phyloP scores from a whole-genome alignment of 2,113 vertebrate species.

The Chamaetylas fuelleborni region DNA sequence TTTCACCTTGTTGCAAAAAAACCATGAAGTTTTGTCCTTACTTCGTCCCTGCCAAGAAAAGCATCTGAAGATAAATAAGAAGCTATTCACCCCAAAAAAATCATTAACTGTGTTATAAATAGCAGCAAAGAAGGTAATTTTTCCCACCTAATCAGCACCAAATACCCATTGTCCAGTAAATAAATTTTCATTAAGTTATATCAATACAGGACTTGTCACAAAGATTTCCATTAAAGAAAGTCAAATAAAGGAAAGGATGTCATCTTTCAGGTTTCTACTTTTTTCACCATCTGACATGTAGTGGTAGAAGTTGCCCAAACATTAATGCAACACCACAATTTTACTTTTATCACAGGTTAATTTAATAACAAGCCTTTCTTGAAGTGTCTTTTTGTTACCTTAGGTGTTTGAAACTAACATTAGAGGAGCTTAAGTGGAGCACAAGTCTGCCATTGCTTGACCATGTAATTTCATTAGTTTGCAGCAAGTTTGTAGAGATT shows the following conservation, averaged over 20 bases:
- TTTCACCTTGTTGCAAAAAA: not conserved
- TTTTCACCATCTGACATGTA: not conserved
- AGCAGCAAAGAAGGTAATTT: not conserved
- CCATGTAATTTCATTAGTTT: constrained; percentile 53
- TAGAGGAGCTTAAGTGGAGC: not conserved
- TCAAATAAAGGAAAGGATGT: constrained; percentile 6
- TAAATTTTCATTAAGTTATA: constrained; percentile 33
- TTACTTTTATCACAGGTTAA: not conserved
- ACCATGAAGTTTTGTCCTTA: not conserved
- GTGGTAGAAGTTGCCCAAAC: not conserved
- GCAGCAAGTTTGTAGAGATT: constrained; percentile 6
- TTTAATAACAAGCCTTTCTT: not conserved
- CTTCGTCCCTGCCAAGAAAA: constrained; percentile 2
- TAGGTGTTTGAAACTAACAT: not conserved
- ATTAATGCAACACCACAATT: not conserved
- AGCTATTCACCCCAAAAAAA: constrained; percentile 7
- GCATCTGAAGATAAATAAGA: constrained; percentile 31
- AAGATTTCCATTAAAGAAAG: constrained; percentile 14
- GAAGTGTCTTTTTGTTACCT: not conserved
- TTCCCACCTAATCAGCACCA: constrained; percentile 16
- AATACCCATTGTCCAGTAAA: constrained; percentile 43
- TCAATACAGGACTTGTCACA: constrained; percentile 3
- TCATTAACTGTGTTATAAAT: constrained; percentile 32
- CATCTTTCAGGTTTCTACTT: not conserved
- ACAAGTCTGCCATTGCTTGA: not conserved